A percentile compares a stretch with the other conserved stretches of the same genome.
phyloP scores from a whole-genome alignment of 2,797 vertebrate species.

The Geotria australis region DNA sequence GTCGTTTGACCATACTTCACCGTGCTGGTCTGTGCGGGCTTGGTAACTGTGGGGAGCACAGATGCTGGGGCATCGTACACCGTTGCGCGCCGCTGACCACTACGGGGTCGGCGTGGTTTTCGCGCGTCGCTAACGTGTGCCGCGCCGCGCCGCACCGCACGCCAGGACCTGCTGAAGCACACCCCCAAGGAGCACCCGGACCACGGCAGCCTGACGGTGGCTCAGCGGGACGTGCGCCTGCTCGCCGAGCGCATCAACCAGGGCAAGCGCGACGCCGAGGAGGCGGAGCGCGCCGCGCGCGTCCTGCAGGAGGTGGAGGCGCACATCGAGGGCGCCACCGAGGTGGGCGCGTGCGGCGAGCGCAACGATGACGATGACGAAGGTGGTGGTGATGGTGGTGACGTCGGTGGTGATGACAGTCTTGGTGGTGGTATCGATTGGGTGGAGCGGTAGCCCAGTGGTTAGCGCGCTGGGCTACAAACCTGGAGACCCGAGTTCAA shows the following conservation, averaged over 20 bases:
- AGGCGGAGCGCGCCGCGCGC: slow-evolving; percentile 57
- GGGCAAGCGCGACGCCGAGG: slow-evolving; percentile 62
- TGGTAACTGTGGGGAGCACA: too few species aligned
- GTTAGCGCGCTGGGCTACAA: too few species aligned
- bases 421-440: not conserved
- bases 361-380: not conserved
- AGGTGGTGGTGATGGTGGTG: not conserved
- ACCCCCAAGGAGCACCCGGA: slow-evolving; percentile 75
- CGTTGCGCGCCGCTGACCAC: too few species aligned
- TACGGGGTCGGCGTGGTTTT: too few species aligned
- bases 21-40: too few species aligned
- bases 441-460: not conserved
- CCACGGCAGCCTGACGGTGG: slow-evolving; percentile 39
- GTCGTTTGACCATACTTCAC: too few species aligned
- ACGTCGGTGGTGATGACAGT: too few species aligned
- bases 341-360: slow-evolving; percentile 17
- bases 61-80: too few species aligned
- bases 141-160: too few species aligned
- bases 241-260: slow-evolving; percentile 84
- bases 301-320: slow-evolving; percentile 92
- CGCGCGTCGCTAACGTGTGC: too few species aligned
- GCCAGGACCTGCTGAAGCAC: slow-evolving; percentile 77
- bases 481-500: too few species aligned
- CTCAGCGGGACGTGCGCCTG: slow-evolving; percentile 72
- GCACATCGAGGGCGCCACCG: slow-evolving; percentile 84